phyloP scores from a whole-genome alignment of 92 coral and sea anemone genomes.

The Heliopora coerulea region DNA sequence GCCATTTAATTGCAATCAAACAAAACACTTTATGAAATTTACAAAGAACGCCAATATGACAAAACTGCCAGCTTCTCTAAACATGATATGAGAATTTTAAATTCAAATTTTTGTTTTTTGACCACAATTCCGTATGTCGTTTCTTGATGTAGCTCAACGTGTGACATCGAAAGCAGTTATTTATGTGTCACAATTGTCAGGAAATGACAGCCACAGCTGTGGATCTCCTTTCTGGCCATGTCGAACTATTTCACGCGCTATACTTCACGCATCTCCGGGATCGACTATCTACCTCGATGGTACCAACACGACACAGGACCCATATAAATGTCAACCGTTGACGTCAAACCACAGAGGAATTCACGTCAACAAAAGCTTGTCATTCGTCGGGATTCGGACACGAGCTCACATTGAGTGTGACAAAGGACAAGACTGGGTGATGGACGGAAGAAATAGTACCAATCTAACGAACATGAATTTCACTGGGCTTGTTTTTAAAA shows the following conservation, averaged over 20 bases:
- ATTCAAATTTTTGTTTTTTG: no score
- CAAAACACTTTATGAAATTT: no score
- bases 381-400: slow-evolving; percentile 34
- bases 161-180: background rate
- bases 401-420: slow-evolving; percentile 40
- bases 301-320: slow-evolving; percentile 34
- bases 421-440: slow-evolving; percentile 27
- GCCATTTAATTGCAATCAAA: no score
- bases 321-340: slow-evolving; percentile 35
- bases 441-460: slow-evolving; percentile 25
- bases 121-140: no score
- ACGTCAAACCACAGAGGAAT: slow-evolving; percentile 30
- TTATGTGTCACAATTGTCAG: background rate
- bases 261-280: slow-evolving; percentile 9
- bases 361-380: slow-evolving; percentile 33
- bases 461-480: slow-evolving; percentile 14
- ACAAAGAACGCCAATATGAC: no score
- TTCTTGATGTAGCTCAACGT: no score
- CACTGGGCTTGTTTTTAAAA: slow-evolving; percentile 34
- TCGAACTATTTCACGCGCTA: slow-evolving; percentile 32
- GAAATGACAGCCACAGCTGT: slow-evolving; percentile 29
- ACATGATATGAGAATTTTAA: no score
- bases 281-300: slow-evolving; percentile 43
- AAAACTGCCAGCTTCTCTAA: no score
- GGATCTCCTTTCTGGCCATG: slow-evolving; percentile 43